Conservation (phyloP, 2,888 invertebrate genomes). For the Drosophila tripunctata region DNA sequence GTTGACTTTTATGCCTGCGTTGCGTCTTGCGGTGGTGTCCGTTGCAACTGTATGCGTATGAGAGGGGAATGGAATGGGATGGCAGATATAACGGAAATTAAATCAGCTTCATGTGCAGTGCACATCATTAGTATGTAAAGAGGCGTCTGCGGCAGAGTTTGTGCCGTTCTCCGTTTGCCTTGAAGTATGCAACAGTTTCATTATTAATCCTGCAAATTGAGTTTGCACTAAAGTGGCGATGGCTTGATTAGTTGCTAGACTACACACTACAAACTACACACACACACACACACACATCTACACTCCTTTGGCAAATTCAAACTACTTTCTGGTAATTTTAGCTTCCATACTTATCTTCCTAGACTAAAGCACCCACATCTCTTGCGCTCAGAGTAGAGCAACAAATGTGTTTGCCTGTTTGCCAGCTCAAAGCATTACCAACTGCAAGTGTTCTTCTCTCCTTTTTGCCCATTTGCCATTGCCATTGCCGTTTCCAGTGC, state of each 20-base stretch:
- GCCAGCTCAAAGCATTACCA: constrained; percentile 7
- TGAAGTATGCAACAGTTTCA: constrained; percentile 61
- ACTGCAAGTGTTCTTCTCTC: neutral
- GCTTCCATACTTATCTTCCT: neutral
- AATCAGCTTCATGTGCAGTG: constrained; percentile 73
- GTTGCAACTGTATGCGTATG: constrained; percentile 38
- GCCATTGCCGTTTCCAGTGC: neutral
- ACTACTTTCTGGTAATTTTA: constrained; percentile 1
- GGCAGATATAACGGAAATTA: constrained; percentile 71
- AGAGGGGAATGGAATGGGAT: constrained; percentile 14
- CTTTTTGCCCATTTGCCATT: neutral
- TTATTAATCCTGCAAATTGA: constrained; percentile 56
- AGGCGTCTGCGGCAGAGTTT: constrained; percentile 26
- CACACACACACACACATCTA: no score
- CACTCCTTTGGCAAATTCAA: constrained; percentile 30
- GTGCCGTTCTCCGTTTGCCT: constrained; percentile 5
- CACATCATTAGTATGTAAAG: constrained; percentile 75
- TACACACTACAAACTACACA: no score
- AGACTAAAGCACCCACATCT: neutral
- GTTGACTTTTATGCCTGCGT: constrained; percentile 72
- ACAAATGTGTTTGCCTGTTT: constrained; percentile 3
- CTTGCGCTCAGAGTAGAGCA: neutral
- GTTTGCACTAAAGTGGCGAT: constrained; percentile 53
- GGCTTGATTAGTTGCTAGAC: constrained; percentile 54
- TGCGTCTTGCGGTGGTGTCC: constrained; percentile 64